phyloP scores from a whole-genome alignment of 2,113 vertebrate genomes.

The Oenanthe melanoleuca region DNA sequence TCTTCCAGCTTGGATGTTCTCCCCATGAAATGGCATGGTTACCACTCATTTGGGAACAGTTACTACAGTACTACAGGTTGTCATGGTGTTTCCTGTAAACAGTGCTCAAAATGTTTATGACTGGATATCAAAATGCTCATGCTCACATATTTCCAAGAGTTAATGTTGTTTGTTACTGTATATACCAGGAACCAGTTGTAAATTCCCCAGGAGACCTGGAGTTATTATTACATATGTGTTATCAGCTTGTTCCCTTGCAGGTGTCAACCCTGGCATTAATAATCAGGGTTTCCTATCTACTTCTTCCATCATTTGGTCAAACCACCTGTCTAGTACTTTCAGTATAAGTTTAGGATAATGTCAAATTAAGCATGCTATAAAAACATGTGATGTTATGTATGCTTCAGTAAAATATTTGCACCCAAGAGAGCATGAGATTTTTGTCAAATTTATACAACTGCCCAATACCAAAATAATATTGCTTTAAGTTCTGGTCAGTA shows the following conservation, averaged over 20 bases:
- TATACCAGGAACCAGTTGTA: not conserved
- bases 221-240: not conserved
- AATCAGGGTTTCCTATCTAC: not conserved
- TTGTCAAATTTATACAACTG: not conserved
- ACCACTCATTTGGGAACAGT: not conserved
- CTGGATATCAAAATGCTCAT: not conserved
- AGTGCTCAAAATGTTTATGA: not conserved
- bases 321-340: not conserved
- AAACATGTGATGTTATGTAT: not conserved
- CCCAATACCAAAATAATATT: not conserved
- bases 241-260: not conserved
- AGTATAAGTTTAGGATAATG: not conserved
- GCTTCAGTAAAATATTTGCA: not conserved
- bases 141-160: not conserved
- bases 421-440: not conserved
- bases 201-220: not conserved
- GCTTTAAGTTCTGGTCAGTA: not conserved
- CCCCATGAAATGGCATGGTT: not conserved
- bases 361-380: not conserved
- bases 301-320: not conserved
- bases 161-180: not conserved
- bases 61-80: not conserved
- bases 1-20: not conserved
- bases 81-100: not conserved
- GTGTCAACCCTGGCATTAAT: not conserved